phyloP scores from a whole-genome alignment of 2,797 vertebrate species.

The Graptemys geographica region DNA sequence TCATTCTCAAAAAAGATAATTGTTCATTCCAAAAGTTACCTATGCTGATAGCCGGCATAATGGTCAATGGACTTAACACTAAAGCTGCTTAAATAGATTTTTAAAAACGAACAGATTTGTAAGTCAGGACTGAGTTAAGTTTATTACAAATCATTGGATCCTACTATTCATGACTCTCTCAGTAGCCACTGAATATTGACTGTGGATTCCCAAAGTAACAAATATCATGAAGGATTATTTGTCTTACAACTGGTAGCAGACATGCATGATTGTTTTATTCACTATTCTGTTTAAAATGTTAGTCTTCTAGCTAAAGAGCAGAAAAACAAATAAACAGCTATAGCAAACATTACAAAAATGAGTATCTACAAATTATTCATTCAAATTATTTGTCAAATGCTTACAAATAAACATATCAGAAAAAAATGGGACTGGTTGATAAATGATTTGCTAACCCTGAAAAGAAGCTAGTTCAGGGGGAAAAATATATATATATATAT shows the following conservation, averaged over 20 bases:
- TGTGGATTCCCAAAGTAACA: background rate
- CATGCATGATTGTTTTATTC: background rate
- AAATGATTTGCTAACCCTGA: slow-evolving; percentile 8
- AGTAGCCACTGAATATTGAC: background rate
- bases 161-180: background rate
- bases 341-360: background rate
- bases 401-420: background rate
- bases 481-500: background rate
- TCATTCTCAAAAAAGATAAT: too few species aligned
- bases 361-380: background rate
- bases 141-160: background rate
- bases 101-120: background rate
- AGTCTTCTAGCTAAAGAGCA: background rate
- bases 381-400: background rate
- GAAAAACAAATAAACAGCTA: slow-evolving; percentile 15
- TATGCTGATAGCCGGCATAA: background rate
- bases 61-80: background rate
- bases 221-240: background rate
- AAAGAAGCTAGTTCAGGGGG: background rate
- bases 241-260: background rate
- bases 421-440: background rate
- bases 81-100: background rate
- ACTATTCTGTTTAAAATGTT: background rate
- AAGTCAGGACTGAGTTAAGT: background rate
- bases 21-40: background rate